Evolutionary conservation across 2,113 vertebrate species (phyloP), one percentile per base, ranked within the genome.

Genomic region (Poicephalus meyeri): DNA sequence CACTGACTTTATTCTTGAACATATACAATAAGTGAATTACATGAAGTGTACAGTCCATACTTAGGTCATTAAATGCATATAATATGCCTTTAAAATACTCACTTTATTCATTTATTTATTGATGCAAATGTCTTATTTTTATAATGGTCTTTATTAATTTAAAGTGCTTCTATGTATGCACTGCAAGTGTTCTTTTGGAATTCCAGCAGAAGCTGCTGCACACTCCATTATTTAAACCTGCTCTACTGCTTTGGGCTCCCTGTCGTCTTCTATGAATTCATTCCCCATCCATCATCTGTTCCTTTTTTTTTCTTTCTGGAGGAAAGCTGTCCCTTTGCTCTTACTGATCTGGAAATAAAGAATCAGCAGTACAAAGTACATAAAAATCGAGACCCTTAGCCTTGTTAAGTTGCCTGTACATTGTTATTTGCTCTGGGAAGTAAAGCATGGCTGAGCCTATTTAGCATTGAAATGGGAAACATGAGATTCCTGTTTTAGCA

Each of bases 141-240:
- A 56, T 72, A 80, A 29, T 1, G 4, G 3, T 73, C 25, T 91
- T 94, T 88, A 90, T 94, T 94, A 93, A 93, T 94, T 91, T 92
- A 80, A 95, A 91, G 26, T 46, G 7, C 20, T 81, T 89, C 70
- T 20, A 26, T 46, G 13, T 49, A 37, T 16, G n/a, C 33, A 17
- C 63, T 4, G 1, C 39, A 77, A 80, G n/a, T 25, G 21, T 64
- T 20, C 23, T 66, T 74, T 68, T 41, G 41, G 66, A 88, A 93
- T 91, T 41, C 50, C 39, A 81, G 58, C 13, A 86, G 78, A 85
- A 72, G 29, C 44, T 71, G 42, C 44, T 70, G 20, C 50, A 42
- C 24, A 13, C 42, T 95, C 52, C 16, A 82, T 95, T 95, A 94
- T 88, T 97, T 96, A 97, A 95, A 86, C 23, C 41, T 95, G 60